Conservation (phyloP, 1,140 invertebrate genomes). For the Anastatus disparis region DNA sequence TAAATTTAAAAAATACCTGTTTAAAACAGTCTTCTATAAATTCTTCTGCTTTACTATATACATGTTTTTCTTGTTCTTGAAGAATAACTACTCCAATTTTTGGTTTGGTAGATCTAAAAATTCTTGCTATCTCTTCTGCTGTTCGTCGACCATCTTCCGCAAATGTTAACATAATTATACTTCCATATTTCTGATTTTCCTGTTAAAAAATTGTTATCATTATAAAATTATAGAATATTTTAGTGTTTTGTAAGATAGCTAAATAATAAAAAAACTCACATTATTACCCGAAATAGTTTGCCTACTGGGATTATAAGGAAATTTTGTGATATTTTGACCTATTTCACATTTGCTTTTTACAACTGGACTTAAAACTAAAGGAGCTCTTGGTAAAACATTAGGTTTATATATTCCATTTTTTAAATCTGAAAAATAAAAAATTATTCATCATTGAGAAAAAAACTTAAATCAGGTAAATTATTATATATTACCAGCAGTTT, state of each 20-base stretch:
- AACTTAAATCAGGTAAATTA: no score
- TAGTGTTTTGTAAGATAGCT: neutral
- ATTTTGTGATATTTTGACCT: slow-evolving; percentile 18
- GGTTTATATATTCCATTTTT: slow-evolving; percentile 45
- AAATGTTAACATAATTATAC: slow-evolving; percentile 56
- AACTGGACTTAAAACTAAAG: slow-evolving; percentile 51
- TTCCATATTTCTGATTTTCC: slow-evolving; percentile 42
- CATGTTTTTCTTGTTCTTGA: slow-evolving; percentile 55
- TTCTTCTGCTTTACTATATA: slow-evolving; percentile 52
- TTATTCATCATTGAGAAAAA: no score
- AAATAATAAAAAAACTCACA: slow-evolving; percentile 28
- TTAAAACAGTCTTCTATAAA: slow-evolving; percentile 59
- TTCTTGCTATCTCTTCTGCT: slow-evolving; percentile 46
- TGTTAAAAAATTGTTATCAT: slow-evolving; percentile 12
- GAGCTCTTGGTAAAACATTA: slow-evolving; percentile 48
- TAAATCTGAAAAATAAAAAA: slow-evolving; percentile 31
- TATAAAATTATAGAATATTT: slow-evolving; percentile 12
- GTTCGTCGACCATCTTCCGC: slow-evolving; percentile 48
- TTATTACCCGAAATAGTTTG: slow-evolving; percentile 11
- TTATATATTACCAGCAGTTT: slow-evolving; percentile 18
- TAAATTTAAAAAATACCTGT: slow-evolving; percentile 44
- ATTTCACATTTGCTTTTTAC: slow-evolving; percentile 4
- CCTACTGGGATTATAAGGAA: slow-evolving; percentile 28
- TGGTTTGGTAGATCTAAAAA: slow-evolving; percentile 52
- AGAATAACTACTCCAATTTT: slow-evolving; percentile 58